These are phyloP conservation scores for chimpanzee (Pan troglodytes) DNA, from an alignment of 2,113 vertebrate genomes.

Conservation along the genomic window NHGRI_mPanTro3-v2.1_pri NC_072413.2:17564501-17565000, in stretches of 20 bases:
- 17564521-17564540: not conserved
- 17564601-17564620: conserved; percentile 5
- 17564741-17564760: conserved; percentile 3
- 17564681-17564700: conserved; percentile 46
- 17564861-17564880: not conserved
- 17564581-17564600: not conserved
- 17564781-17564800: not conserved
- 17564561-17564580: not conserved
- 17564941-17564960: not conserved
- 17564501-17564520: not conserved
- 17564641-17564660: not conserved
- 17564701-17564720: conserved; percentile 34
- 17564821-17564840: not conserved
- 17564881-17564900: not conserved
- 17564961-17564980: not conserved
- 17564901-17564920: not conserved
- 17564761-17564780: conserved; percentile 26
- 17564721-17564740: not conserved
- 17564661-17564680: not conserved
- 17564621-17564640: not conserved
- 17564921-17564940: not conserved
- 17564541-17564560: not conserved
- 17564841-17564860: not conserved
- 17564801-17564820: not conserved
- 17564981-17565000: not conserved